These are phyloP conservation scores for Teleiodes luculella DNA, from an alignment of 2,888 invertebrate genomes.

Conservation along the genomic window DNA sequence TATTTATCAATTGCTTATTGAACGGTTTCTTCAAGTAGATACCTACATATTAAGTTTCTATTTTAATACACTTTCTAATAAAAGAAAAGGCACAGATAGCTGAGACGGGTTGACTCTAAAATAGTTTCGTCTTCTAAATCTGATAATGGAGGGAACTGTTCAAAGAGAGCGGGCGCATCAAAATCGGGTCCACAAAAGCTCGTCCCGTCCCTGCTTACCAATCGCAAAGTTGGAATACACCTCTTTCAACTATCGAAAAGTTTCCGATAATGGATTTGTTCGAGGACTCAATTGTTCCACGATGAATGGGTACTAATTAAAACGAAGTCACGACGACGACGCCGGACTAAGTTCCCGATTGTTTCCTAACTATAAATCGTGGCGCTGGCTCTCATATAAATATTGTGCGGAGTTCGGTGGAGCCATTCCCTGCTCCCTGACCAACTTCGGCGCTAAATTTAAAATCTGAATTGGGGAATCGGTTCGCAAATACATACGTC, in stretches of 20 bases:
- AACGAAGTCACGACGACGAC: slow-evolving; percentile 74
- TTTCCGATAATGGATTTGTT: slow-evolving; percentile 76
- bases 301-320: slow-evolving; percentile 79
- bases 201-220: slow-evolving; percentile 49
- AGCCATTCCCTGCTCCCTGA: slow-evolving; percentile 16
- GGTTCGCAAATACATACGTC: slow-evolving; percentile 17
- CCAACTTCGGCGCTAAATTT: slow-evolving; percentile 72
- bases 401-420: slow-evolving; percentile 51
- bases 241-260: slow-evolving; percentile 77
- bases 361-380: slow-evolving; percentile 73
- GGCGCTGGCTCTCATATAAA: slow-evolving; percentile 66
- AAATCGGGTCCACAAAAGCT: slow-evolving; percentile 50
- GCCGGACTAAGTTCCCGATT: slow-evolving; percentile 71
- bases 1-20: slow-evolving; percentile 15
- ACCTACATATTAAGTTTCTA: slow-evolving; percentile 12
- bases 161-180: slow-evolving; percentile 32
- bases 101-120: slow-evolving; percentile 5
- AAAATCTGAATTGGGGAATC: slow-evolving; percentile 63
- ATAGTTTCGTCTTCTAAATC: slow-evolving; percentile 16
- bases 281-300: slow-evolving; percentile 73
- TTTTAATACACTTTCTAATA: slow-evolving; percentile 16
- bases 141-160: slow-evolving; percentile 17
- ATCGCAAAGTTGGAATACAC: slow-evolving; percentile 70
- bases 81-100: slow-evolving; percentile 1
- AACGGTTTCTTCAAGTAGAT: slow-evolving; percentile 18